These are phyloP conservation scores for Drosophila nannoptera DNA, from an alignment of 1,140 invertebrate genomes.

Conservation along the genomic window DNA sequence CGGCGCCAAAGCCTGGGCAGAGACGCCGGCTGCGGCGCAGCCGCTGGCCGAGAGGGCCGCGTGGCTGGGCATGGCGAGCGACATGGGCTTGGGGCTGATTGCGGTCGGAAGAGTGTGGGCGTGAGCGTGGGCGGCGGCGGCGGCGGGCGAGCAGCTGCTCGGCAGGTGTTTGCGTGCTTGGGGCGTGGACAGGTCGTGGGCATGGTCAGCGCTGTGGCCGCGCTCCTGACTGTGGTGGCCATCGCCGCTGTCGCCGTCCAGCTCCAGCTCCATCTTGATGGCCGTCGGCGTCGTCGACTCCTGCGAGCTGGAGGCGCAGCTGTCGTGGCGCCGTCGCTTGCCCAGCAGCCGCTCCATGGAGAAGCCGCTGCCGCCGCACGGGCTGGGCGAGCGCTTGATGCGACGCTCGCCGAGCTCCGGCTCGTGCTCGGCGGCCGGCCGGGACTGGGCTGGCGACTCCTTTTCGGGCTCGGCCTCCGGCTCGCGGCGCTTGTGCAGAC, in stretches of 20 bases:
- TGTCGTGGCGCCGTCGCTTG: slow-evolving; percentile 63
- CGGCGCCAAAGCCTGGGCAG: background rate
- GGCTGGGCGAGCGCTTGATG: slow-evolving; percentile 51
- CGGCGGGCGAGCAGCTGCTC: background rate
- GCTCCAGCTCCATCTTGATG: slow-evolving; percentile 63
- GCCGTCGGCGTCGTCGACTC: slow-evolving; percentile 17
- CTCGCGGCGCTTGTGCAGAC: slow-evolving; percentile 65
- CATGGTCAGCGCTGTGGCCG: slow-evolving; percentile 1
- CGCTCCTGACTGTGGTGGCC: slow-evolving; percentile 6
- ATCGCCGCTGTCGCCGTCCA: slow-evolving; percentile 42
- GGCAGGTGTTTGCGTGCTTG: slow-evolving; percentile 17
- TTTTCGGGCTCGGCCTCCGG: slow-evolving; percentile 2
- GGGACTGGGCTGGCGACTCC: background rate
- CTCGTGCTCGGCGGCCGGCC: slow-evolving; percentile 1
- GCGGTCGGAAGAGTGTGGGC: background rate
- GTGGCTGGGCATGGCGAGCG: background rate
- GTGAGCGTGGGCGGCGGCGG: background rate
- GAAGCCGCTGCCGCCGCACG: slow-evolving; percentile 54
- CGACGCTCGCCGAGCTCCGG: slow-evolving; percentile 7
- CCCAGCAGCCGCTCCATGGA: slow-evolving; percentile 70
- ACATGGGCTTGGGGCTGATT: slow-evolving; percentile 2
- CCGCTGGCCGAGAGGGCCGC: too few relatives aligned
- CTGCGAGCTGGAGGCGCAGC: slow-evolving; percentile 22
- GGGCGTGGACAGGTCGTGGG: slow-evolving; percentile 41
- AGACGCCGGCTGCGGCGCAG: background rate